Percentiles rank a stretch among this genome's conserved stretches.
These are phyloP conservation scores for Eupithecia subumbrata DNA, from an alignment of 2,888 invertebrate species.

Conservation along the genomic window DNA sequence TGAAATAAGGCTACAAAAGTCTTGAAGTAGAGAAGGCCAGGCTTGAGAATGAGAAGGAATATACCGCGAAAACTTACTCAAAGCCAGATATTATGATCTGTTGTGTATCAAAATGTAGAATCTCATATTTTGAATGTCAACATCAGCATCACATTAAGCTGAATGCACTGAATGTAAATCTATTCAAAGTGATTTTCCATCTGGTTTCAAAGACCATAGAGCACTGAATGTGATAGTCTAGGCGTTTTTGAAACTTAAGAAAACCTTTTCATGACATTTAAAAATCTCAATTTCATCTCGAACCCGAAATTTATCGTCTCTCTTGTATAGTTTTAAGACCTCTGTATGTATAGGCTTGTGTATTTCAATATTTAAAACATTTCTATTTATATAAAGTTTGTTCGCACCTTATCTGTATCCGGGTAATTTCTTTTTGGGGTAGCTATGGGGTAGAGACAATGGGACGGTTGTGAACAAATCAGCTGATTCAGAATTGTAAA, in stretches of 20 bases:
- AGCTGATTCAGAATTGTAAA: conserved; percentile 3
- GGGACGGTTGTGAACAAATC: conserved; percentile 9
- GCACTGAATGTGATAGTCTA: neutral
- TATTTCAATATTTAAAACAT: conserved; percentile 35
- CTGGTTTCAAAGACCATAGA: conserved; percentile 8
- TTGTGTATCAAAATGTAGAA: neutral
- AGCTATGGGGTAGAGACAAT: conserved; percentile 25
- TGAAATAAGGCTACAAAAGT: neutral
- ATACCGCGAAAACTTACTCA: neutral
- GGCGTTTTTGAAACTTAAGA: conserved; percentile 11
- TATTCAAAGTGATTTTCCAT: conserved; percentile 24
- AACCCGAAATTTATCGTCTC: conserved; percentile 43
- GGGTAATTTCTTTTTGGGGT: conserved; percentile 29
- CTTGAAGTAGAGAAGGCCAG: neutral
- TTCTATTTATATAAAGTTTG: conserved; percentile 44
- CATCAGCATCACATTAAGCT: neutral
- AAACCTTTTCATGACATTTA: conserved; percentile 19
- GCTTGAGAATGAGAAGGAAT: neutral
- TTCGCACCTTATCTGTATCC: conserved; percentile 41
- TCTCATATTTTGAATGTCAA: conserved; percentile 2
- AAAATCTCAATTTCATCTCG: conserved; percentile 39
- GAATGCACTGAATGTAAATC: conserved; percentile 25
- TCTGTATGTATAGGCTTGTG: conserved; percentile 45
- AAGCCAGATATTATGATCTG: neutral
- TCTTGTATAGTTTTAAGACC: conserved; percentile 46